Base-by-base conservation (phyloP, 2,888 invertebrate species). In the Meteorus cinctellus region DNA sequence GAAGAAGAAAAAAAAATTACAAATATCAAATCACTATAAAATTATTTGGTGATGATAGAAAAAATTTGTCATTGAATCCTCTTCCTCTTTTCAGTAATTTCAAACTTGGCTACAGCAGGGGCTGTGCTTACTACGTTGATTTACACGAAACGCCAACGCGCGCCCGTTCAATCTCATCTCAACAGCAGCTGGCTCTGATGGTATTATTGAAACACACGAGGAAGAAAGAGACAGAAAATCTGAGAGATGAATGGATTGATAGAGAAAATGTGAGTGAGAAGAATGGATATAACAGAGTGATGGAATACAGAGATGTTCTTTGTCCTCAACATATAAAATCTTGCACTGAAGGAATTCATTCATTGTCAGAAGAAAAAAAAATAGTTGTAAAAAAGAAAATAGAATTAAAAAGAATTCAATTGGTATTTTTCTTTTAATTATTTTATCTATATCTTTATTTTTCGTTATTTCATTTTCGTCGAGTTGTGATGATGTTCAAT, bases 271-370 rank as follows among this genome's bases (percentile, higher is more conserved):
- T 16, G 24, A 62, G 19, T 12, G 62, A 27, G 16, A 5, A 27
- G 62, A 62, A 10, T 12, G 10, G 31, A 16, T 24, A 62, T 29
- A 62, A 27, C 34, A 29, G 62, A 62, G 59, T 24, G 69, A 70
- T 55, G 34, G 36, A 60, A 60, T 29, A 62, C 71, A 71, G 62
- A 71, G 71, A 62, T 71, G 71, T 12, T 71, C 71, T 71, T 71
- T 71, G 62, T 71, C 36, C 41, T 62, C 71, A 29, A 1, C 3
- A 34, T 65, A 19, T 10, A n/a, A 41, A 62, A n/a, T 31, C n/a
- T 34, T 14, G 34, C n/a, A 31, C 14, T 31, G n/a, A 19, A 65
- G n/a, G 65, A 10, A 31, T 16, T 4, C 24, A 65, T 63, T 63
- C 29, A 29, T 63, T 31, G 14, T 27, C 31, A 5, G 27, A 59